Evolutionary conservation across 1,140 invertebrate species (phyloP).

Genomic region (Pararge aegeria): DNA sequence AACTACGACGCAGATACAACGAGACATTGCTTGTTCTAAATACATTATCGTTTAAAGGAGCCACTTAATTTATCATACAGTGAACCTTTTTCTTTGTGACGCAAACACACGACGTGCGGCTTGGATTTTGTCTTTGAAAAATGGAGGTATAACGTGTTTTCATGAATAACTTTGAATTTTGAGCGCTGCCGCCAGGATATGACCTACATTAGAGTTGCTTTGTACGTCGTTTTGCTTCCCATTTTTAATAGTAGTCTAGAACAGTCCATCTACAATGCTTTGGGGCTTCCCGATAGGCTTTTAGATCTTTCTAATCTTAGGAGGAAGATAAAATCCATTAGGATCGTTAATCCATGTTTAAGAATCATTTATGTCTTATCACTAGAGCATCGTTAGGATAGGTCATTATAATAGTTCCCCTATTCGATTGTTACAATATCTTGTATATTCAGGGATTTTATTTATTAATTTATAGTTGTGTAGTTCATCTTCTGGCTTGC

Average conservation of each 20-base stretch:
- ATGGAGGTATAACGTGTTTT: constrained; percentile 5
- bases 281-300: neutral
- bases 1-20: neutral
- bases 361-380: too few species aligned
- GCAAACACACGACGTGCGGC: constrained; percentile 1
- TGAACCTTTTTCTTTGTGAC: constrained; percentile 4
- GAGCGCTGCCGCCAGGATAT: constrained; percentile 6
- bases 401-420: too few species aligned
- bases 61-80: neutral
- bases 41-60: neutral
- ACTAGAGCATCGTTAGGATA: too few species aligned
- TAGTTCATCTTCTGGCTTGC: too few species aligned
- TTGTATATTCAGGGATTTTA: too few species aligned
- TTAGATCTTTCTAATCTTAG: neutral
- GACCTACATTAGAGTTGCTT: constrained; percentile 13
- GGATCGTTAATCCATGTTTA: too few species aligned
- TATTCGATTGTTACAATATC: too few species aligned
- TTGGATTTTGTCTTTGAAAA: constrained; percentile 10
- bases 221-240: constrained; percentile 2
- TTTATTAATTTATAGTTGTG: too few species aligned
- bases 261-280: neutral
- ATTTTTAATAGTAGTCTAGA: neutral
- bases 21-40: neutral
- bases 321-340: too few species aligned
- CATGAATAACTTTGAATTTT: constrained; percentile 14